These are phyloP conservation scores for Adelphocoris suturalis DNA, from an alignment of 2,888 invertebrate species.

Conservation along the genomic window DNA sequence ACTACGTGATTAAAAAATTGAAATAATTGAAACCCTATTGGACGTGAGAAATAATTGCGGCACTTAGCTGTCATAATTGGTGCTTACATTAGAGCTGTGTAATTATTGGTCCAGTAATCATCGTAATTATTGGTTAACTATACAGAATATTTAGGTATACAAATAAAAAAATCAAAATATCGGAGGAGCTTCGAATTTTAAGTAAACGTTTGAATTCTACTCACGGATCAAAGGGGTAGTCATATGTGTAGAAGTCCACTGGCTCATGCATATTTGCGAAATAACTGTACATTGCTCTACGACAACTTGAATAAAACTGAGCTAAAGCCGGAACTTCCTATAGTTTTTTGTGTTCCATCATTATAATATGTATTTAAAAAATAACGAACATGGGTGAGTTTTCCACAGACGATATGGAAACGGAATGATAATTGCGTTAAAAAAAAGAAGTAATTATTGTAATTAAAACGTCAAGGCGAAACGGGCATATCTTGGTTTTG, in stretches of 20 bases:
- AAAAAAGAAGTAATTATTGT: background rate
- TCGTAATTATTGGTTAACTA: no score
- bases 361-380: background rate
- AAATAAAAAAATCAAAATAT: background rate
- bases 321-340: background rate
- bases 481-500: background rate
- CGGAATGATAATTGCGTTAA: background rate
- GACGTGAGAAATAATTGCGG: no score
- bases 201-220: background rate
- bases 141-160: background rate
- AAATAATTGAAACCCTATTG: no score
- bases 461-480: background rate
- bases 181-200: no score
- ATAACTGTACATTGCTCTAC: background rate
- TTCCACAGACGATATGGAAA: background rate
- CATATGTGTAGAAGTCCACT: background rate
- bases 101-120: no score
- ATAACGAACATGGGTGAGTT: conserved; percentile 25
- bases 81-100: background rate
- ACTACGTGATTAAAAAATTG: no score
- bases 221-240: conserved; percentile 54
- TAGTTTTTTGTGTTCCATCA: background rate
- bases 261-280: conserved; percentile 18
- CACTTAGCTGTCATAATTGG: background rate
- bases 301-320: background rate